Conservation (phyloP, 2,797 vertebrate genomes). For the Echiichthys vipera region DNA sequence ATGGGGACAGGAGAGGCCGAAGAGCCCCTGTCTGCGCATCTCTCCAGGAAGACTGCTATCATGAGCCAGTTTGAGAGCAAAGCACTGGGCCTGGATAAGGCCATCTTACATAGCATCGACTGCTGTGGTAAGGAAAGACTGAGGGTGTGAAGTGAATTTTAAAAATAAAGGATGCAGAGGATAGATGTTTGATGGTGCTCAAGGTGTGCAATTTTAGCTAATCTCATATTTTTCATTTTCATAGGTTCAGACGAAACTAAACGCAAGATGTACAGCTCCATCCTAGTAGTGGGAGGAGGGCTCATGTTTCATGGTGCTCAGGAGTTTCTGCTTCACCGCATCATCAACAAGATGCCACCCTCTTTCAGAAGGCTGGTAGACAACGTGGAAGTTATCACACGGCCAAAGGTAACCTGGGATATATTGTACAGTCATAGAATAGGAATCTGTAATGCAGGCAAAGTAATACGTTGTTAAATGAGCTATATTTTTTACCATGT, state of each 20-base stretch:
- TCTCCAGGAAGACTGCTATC: constrained; percentile 91
- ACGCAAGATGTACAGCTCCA: constrained; percentile 98
- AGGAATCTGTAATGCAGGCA: not conserved
- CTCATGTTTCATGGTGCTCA: constrained; percentile 96
- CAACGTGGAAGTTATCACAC: constrained; percentile 96
- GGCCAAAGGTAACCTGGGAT: constrained; percentile 91
- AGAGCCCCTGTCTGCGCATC: constrained; percentile 88
- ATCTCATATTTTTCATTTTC: constrained; percentile 35
- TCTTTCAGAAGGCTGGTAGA: constrained; percentile 97
- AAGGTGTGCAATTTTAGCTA: not conserved
- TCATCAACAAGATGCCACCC: constrained; percentile 99
- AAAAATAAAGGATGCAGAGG: not conserved
- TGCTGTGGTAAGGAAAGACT: constrained; percentile 90
- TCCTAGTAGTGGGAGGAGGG: constrained; percentile 96
- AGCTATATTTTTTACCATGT: not conserved
- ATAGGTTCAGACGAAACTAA: constrained; percentile 97
- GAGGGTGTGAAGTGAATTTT: not conserved
- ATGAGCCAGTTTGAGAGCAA: constrained; percentile 96
- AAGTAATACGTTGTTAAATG: not conserved
- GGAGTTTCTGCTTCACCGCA: constrained; percentile 96
- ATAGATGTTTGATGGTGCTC: not conserved
- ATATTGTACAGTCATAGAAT: not conserved
- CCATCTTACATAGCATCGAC: constrained; percentile 98
- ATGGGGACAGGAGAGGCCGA: constrained; percentile 89
- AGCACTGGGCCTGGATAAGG: constrained; percentile 96